These are phyloP conservation scores for Salvator merianae DNA, from an alignment of 2,113 vertebrate species.

Conservation along the genomic window DNA sequence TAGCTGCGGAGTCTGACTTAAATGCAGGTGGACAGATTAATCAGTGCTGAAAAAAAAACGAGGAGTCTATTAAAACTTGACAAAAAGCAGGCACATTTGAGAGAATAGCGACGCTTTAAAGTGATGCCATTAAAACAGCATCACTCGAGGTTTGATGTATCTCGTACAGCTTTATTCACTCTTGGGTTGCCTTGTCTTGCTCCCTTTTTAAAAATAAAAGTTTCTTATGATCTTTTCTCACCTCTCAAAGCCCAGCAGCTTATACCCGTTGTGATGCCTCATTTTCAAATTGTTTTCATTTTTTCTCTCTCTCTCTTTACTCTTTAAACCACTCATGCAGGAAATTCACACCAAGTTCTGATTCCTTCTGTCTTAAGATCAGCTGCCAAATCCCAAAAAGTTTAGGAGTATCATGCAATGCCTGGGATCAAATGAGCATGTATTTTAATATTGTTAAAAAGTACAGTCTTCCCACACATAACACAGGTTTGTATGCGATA, in stretches of 20 bases:
- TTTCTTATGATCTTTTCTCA: not conserved
- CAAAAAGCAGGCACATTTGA: not conserved
- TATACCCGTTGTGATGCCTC: not conserved
- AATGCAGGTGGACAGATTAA: constrained; percentile 4
- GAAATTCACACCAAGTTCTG: not conserved
- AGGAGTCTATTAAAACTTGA: constrained; percentile 3
- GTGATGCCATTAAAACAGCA: not conserved
- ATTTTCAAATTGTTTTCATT: not conserved
- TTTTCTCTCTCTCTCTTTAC: not conserved
- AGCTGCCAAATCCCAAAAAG: not conserved
- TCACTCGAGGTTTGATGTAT: constrained; percentile 1
- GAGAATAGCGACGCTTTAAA: constrained; percentile 3
- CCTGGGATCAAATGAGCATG: not conserved
- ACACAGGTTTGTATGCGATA: no score
- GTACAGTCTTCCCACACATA: no score
- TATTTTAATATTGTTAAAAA: no score
- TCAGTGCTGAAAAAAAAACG: not conserved
- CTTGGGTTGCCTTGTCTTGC: not conserved
- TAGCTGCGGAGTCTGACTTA: not conserved
- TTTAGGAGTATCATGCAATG: not conserved
- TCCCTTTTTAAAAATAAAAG: constrained; percentile 21
- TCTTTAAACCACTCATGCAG: constrained; percentile 3
- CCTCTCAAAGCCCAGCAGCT: not conserved
- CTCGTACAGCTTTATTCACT: not conserved
- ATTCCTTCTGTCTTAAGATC: not conserved